Conservation (phyloP, 2,113 vertebrate species). For the Saimiri boliviensis region DNA sequence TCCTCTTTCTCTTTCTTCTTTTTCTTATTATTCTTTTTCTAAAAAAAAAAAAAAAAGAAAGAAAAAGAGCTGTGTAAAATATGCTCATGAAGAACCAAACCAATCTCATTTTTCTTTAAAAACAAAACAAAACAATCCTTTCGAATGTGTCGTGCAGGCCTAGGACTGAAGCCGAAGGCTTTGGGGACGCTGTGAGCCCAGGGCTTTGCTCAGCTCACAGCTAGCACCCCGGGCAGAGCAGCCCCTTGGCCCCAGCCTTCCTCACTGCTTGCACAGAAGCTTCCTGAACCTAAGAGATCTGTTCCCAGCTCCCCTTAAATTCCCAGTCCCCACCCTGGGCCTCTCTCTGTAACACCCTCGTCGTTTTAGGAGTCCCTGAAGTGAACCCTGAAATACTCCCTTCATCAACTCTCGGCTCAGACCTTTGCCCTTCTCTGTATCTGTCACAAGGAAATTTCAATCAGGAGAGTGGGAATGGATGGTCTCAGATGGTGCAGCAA, state of each 20-base stretch:
- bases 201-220: neutral
- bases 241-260: no score
- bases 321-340: conserved; percentile 43
- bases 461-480: neutral
- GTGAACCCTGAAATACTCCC: conserved; percentile 56
- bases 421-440: conserved; percentile 40
- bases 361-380: neutral
- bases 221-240: neutral
- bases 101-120: conserved; percentile 1
- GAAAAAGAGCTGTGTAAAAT: conserved; percentile 30
- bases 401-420: conserved; percentile 3
- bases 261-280: neutral
- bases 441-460: neutral
- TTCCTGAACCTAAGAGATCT: no score
- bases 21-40: no score
- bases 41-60: no score
- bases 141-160: neutral
- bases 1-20: no score
- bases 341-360: neutral
- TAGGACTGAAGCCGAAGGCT: neutral
- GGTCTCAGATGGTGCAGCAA: conserved; percentile 54
- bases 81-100: conserved; percentile 55
- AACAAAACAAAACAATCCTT: conserved; percentile 3
- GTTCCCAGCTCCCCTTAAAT: neutral
- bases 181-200: rapidly evolving